Base-by-base conservation (phyloP, 2,797 vertebrate genomes). In the Neosalanx taihuensis region DNA sequence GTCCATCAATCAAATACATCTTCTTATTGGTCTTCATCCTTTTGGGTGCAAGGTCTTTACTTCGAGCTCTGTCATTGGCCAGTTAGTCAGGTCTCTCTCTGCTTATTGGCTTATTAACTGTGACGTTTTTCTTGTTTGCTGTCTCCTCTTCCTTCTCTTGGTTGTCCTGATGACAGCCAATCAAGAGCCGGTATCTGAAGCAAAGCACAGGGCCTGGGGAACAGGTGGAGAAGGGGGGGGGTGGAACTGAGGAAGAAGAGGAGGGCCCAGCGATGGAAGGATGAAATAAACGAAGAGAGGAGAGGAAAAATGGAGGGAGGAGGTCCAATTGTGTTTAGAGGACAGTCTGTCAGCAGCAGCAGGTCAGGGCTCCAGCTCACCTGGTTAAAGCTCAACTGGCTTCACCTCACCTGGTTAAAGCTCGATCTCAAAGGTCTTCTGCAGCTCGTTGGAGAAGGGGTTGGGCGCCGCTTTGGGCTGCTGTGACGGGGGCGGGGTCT, bases 391-490 rank as follows among this genome's bases (percentile, higher is more conserved):
- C 90, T 95, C 94, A 64, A 96, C n/a, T n/a, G n/a, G n/a, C n/a
- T n/a, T n/a, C n/a, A n/a, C n/a, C n/a, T n/a, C n/a, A n/a, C n/a
- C 79, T 0, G 90, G 78, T 96, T 92, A 99, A 85, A 99, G 97
- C 90, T 99, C 96, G 70, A 99, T 99, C 92, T 99, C 98, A 77
- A 99, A 99, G 0, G 98, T 99, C 87, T 99, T 99, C 89, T 99
- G 97, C 84, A 99, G 92, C 89, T 99, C 98, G 0, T 93, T 96
- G 72, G 97, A 99, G 91, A 99, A 99, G 53, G 98, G 98, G 82
- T 99, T 99, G 2, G 98, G 97, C 30, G 98, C 99, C 9, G 98
- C 96, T 1, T 96, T 94, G 72, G 95, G 71, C 0, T 94, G 82
- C 92, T 95, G 75, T 98, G 95, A 76, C 93, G 96, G 0, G 96